A percentile compares a stretch with the other conserved stretches of the same genome.
phyloP scores from a whole-genome alignment of 2,888 invertebrate species.

The Gandaritis pyraliata region DNA sequence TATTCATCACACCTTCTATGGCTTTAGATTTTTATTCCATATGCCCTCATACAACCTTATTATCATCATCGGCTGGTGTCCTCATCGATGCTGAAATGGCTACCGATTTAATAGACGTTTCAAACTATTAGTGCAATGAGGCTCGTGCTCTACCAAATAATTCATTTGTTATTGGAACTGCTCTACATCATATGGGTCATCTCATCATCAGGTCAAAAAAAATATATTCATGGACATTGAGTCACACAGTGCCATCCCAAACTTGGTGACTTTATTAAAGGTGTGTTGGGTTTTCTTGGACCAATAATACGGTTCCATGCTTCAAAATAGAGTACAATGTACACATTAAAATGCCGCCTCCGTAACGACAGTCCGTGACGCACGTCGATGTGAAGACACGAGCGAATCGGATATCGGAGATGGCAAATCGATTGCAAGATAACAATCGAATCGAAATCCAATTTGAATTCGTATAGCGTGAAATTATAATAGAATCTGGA shows the following conservation, averaged over 20 bases:
- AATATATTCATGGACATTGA: no score
- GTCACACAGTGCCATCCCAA: no score
- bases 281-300: background rate
- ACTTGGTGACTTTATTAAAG: no score
- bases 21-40: background rate
- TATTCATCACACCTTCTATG: constrained; percentile 12
- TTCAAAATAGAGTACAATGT: background rate
- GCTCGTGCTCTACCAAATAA: no score
- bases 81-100: no score
- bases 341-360: constrained; percentile 15
- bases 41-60: background rate
- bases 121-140: no score
- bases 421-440: constrained; percentile 14
- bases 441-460: constrained; percentile 8
- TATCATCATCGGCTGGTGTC: no score
- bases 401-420: constrained; percentile 13
- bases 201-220: no score
- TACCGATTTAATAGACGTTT: no score
- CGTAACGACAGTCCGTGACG: constrained; percentile 19
- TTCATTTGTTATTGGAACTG: no score
- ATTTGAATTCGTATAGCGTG: constrained; percentile 8
- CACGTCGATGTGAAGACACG: constrained; percentile 21
- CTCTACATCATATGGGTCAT: no score
- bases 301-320: background rate
- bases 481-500: background rate